phyloP scores from a whole-genome alignment of 2,797 vertebrate genomes.

The Glyptemys insculpta region DNA sequence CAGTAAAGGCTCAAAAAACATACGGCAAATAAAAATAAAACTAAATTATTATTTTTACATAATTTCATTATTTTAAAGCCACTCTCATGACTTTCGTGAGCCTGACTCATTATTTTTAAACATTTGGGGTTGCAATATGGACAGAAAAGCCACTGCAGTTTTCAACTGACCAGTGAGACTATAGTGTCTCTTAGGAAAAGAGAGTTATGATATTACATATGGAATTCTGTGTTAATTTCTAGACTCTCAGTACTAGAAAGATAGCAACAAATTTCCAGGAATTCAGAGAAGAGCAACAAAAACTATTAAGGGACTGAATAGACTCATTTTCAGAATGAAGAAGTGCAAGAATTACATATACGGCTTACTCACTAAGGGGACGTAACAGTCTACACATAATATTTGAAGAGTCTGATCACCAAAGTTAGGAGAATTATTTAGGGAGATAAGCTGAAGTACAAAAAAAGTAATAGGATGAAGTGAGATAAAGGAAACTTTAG shows the following conservation, averaged over 20 bases:
- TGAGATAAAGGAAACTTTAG: no score
- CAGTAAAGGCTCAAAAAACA: no score
- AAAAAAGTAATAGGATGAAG: no score
- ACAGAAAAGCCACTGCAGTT: neutral
- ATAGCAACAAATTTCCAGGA: neutral
- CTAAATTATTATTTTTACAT: no score
- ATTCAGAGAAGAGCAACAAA: neutral
- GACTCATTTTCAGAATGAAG: neutral
- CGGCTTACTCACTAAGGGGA: neutral
- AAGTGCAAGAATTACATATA: neutral
- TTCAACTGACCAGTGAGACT: neutral
- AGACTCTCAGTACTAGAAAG: neutral
- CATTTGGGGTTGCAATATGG: neutral
- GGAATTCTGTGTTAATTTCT: fast-evolving
- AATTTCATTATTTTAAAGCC: no score
- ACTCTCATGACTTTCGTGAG: no score
- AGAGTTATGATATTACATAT: fast-evolving
- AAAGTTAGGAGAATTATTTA: neutral
- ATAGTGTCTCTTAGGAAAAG: neutral
- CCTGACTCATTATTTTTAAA: no score
- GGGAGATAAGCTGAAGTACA: neutral
- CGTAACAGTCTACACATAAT: neutral
- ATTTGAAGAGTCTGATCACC: neutral
- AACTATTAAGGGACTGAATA: neutral
- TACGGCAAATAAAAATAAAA: no score